phyloP scores from a whole-genome alignment of 2,888 invertebrate genomes.

The Oxyscelio sp. region DNA sequence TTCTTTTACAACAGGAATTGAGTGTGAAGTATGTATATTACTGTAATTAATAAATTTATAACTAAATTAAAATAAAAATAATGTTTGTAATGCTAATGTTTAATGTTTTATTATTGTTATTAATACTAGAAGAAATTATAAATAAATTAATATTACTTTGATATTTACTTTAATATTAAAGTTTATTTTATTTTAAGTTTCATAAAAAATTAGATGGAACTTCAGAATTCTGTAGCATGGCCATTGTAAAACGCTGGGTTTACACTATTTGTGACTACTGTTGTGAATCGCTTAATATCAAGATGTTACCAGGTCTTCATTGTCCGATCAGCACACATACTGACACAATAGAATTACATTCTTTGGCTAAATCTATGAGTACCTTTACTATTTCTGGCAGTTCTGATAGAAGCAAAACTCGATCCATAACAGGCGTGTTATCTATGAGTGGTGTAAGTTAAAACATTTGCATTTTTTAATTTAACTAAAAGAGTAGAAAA shows the following conservation, averaged over 20 bases:
- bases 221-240: conserved; percentile 81
- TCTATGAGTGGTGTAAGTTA: not conserved
- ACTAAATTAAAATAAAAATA: not conserved
- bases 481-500: too few relatives aligned
- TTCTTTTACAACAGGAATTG: conserved; percentile 82
- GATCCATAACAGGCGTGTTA: not conserved
- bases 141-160: too few relatives aligned
- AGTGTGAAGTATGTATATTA: conserved; percentile 79
- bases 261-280: conserved; percentile 86
- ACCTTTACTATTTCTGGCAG: not conserved
- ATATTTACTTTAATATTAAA: not conserved
- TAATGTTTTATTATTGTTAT: too few relatives aligned
- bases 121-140: too few relatives aligned
- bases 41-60: not conserved
- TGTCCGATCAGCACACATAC: conserved; percentile 80
- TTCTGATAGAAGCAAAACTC: not conserved
- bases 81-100: not conserved
- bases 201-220: conserved; percentile 39
- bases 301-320: conserved; percentile 81
- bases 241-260: conserved; percentile 85
- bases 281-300: conserved; percentile 79
- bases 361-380: not conserved
- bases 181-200: conserved; percentile 21
- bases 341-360: not conserved
- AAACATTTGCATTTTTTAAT: too few relatives aligned